phyloP scores from a whole-genome alignment of 2,113 vertebrate genomes.

The Osmerus eperlanus region DNA sequence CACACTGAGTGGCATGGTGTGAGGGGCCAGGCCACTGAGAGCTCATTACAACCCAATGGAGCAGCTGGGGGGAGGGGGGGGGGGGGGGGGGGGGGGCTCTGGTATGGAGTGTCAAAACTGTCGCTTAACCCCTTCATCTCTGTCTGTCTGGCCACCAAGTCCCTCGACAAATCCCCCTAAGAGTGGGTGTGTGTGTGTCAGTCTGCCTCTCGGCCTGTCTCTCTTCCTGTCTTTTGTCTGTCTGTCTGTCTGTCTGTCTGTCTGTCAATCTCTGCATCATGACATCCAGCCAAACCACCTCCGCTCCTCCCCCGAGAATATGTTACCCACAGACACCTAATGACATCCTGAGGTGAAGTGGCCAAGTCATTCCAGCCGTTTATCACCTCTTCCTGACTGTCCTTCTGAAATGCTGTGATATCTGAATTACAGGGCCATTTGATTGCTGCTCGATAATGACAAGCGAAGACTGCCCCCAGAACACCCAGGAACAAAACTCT shows the following conservation, averaged over 20 bases:
- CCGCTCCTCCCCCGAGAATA: neutral
- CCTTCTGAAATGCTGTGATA: too few species aligned
- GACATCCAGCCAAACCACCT: neutral
- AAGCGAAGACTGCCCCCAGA: neutral
- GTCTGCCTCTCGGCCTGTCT: neutral
- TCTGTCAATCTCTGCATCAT: neutral
- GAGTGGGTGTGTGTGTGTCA: neutral
- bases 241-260: neutral
- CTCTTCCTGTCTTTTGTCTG: conserved; percentile 4
- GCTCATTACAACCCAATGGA: conserved; percentile 39
- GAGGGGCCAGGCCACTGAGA: conserved; percentile 34
- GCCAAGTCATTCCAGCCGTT: too few species aligned
- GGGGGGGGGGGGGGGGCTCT: neutral
- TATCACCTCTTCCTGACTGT: too few species aligned
- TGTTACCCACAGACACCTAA: neutral
- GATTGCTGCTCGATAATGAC: too few species aligned
- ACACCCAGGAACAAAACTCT: neutral
- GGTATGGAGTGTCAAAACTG: conserved; percentile 19
- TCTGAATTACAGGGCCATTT: too few species aligned
- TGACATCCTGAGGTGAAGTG: too few species aligned
- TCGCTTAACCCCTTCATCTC: neutral
- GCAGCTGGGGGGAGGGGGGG: conserved; percentile 15
- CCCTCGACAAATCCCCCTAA: too few species aligned
- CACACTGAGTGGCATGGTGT: conserved; percentile 39
- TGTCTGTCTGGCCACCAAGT: too few species aligned